phyloP scores from a whole-genome alignment of 2,888 invertebrate genomes.

The Acrobeloides nanus region DNA sequence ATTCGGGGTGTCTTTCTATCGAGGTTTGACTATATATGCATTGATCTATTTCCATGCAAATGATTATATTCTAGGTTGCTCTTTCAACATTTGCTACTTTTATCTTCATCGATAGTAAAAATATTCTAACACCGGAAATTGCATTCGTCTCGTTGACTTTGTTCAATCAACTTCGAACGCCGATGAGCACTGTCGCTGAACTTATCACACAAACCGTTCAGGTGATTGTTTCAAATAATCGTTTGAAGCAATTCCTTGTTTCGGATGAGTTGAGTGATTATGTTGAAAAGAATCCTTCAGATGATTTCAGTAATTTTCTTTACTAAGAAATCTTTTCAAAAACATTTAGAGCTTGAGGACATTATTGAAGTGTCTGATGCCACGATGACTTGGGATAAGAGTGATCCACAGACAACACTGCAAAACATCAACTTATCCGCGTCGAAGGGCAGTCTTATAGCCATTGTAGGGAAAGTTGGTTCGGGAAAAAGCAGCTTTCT shows the following conservation, averaged over 20 bases:
- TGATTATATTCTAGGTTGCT: too few species aligned
- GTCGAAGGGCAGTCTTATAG: constrained; percentile 37
- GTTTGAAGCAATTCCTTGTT: constrained; percentile 47
- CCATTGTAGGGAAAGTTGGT: constrained; percentile 50
- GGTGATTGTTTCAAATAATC: constrained; percentile 42
- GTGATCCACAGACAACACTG: constrained; percentile 21
- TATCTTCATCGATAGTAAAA: constrained; percentile 37
- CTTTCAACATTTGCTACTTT: constrained; percentile 50
- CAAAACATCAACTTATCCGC: constrained; percentile 63
- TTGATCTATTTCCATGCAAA: constrained; percentile 21
- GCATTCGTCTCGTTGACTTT: constrained; percentile 93
- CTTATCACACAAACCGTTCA: constrained; percentile 52
- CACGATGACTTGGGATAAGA: constrained; percentile 37
- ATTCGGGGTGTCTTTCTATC: constrained; percentile 9
- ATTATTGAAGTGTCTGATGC: constrained; percentile 35
- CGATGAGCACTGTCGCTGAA: constrained; percentile 76
- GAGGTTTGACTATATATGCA: not conserved
- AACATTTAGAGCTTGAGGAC: too few species aligned
- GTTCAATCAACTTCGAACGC: constrained; percentile 93
- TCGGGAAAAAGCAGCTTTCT: constrained; percentile 61
- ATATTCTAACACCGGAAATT: constrained; percentile 60
- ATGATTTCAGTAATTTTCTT: too few species aligned
- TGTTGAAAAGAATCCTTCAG: constrained; percentile 22
- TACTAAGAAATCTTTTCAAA: too few species aligned
- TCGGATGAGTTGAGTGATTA: constrained; percentile 26